phyloP scores from a whole-genome alignment of 2,888 invertebrate species.

The Chalcis sispes region DNA sequence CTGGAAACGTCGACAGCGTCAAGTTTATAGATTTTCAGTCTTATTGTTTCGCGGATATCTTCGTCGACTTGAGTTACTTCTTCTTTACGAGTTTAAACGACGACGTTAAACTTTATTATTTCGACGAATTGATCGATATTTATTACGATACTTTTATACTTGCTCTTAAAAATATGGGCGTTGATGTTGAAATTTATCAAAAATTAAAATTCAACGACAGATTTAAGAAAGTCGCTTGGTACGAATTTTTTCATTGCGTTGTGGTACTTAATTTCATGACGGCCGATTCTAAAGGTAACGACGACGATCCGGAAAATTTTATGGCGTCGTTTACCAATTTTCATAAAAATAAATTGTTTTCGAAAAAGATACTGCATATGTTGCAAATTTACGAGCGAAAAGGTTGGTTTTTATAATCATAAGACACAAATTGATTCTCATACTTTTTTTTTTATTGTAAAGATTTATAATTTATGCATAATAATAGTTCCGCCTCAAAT shows the following conservation, averaged over 20 bases:
- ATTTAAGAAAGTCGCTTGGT: slow-evolving; percentile 59
- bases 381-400: slow-evolving; percentile 14
- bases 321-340: neutral
- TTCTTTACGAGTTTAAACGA: slow-evolving; percentile 78
- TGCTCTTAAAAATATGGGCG: slow-evolving; percentile 73
- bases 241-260: slow-evolving; percentile 64
- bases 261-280: neutral
- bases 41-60: slow-evolving; percentile 77
- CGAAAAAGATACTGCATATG: slow-evolving; percentile 6
- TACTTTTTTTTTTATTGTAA: too few relatives aligned
- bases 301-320: neutral
- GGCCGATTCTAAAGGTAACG: neutral
- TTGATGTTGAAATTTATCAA: slow-evolving; percentile 67
- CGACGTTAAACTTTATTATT: slow-evolving; percentile 74
- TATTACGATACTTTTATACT: slow-evolving; percentile 78
- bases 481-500: too few relatives aligned
- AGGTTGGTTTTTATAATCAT: too few relatives aligned
- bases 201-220: slow-evolving; percentile 62
- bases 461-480: too few relatives aligned
- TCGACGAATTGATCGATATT: slow-evolving; percentile 76
- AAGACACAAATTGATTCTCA: too few relatives aligned
- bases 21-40: slow-evolving; percentile 81
- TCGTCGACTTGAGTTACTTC: slow-evolving; percentile 79
- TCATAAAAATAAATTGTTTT: neutral
- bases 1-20: slow-evolving; percentile 73